A percentile compares a stretch with the other conserved stretches of the same genome.
Evolutionary conservation across 1,140 invertebrate genomes (phyloP).

Genomic region (Grapholita molesta): DNA sequence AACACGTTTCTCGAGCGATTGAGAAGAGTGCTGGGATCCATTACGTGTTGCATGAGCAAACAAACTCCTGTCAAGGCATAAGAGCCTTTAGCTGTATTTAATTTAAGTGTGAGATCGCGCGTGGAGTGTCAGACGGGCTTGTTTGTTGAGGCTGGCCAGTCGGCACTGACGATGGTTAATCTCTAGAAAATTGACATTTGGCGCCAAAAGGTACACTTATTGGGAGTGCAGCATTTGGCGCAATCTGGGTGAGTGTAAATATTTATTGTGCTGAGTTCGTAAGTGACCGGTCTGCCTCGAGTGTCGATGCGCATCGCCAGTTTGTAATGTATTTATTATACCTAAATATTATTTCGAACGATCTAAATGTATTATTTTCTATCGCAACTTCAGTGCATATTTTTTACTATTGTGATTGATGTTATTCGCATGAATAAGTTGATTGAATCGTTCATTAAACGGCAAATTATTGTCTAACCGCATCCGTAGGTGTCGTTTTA

Average conservation of each 20-base stretch:
- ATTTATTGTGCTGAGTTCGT: conserved; percentile 56
- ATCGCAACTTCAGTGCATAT: background rate
- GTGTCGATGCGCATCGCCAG: background rate
- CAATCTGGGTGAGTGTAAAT: conserved; percentile 54
- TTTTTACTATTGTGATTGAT: background rate
- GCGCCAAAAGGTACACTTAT: conserved; percentile 61
- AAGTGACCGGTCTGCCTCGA: conserved; percentile 34
- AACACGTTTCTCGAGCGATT: conserved; percentile 63
- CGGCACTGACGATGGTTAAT: conserved; percentile 46
- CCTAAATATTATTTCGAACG: background rate
- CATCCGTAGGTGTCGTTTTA: background rate
- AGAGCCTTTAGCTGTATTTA: conserved; percentile 35
- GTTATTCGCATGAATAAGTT: background rate
- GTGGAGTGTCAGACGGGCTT: conserved; percentile 29
- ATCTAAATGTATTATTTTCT: background rate
- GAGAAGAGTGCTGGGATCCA: conserved; percentile 64
- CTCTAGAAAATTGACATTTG: conserved; percentile 68
- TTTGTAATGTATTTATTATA: background rate
- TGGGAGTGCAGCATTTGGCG: conserved; percentile 56
- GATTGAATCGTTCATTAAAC: background rate
- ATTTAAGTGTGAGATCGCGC: conserved; percentile 38
- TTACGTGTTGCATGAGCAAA: conserved; percentile 56
- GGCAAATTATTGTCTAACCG: background rate
- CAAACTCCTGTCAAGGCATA: conserved; percentile 38
- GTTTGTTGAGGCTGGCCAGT: conserved; percentile 39